A percentile compares a stretch with the other conserved stretches of the same genome.
These are phyloP conservation scores for Pterostichus niger DNA, from an alignment of 2,888 invertebrate genomes.

Conservation along the genomic window DNA sequence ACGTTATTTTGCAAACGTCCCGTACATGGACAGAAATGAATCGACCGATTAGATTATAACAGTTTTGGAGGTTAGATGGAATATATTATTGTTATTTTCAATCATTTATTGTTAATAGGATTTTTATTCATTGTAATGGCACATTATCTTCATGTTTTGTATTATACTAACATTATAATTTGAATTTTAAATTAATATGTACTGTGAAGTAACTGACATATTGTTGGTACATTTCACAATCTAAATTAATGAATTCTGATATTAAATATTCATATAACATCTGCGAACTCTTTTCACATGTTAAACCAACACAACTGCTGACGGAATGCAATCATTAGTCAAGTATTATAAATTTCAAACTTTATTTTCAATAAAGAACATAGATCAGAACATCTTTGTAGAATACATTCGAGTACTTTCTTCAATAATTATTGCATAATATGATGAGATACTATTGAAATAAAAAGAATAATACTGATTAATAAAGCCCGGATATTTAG, in stretches of 20 bases:
- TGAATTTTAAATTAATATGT: slow-evolving; percentile 40
- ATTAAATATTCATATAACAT: slow-evolving; percentile 42
- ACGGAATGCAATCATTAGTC: slow-evolving; percentile 37
- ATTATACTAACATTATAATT: slow-evolving; percentile 21
- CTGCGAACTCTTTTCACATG: slow-evolving; percentile 29
- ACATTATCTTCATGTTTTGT: slow-evolving; percentile 25
- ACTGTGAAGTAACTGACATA: slow-evolving; percentile 24
- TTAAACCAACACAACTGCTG: background rate
- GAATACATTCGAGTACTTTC: background rate
- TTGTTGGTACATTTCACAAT: slow-evolving; percentile 45
- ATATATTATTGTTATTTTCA: slow-evolving; percentile 16
- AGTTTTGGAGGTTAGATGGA: background rate
- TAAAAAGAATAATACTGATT: no score
- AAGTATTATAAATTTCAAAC: slow-evolving; percentile 13
- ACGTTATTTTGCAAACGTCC: slow-evolving; percentile 57
- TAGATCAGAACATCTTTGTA: no score
- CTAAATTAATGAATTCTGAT: slow-evolving; percentile 39
- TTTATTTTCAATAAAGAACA: background rate
- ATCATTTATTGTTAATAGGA: slow-evolving; percentile 35
- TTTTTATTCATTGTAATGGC: slow-evolving; percentile 35
- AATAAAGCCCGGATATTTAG: no score
- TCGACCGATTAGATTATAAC: slow-evolving; percentile 26
- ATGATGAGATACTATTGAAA: no score
- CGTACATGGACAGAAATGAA: slow-evolving; percentile 34
- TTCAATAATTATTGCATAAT: no score